Evolutionary conservation across 2,797 vertebrate species (phyloP), one percentile per base, ranked within the genome.

Genomic region (Thalassophryne amazonica): DNA sequence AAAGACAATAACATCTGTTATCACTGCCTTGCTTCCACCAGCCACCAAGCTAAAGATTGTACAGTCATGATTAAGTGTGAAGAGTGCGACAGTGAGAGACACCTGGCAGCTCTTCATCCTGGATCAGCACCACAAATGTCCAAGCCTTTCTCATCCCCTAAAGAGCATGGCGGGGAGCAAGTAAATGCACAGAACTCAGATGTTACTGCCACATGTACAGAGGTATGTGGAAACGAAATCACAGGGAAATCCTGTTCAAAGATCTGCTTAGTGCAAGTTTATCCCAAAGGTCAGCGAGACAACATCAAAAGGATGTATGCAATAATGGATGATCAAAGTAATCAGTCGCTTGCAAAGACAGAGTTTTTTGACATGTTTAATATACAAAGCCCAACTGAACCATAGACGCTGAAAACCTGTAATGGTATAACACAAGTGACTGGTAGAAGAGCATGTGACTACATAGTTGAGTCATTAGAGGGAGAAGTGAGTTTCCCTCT

Each of bases 21-120:
- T 27, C 6, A 21, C 5, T 68, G 50, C n/a, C 39, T 48, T 43
- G 33, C 22, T 9, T 65, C 64, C 0, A 60, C 33, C 21, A 16
- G 7, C 1, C 49, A 73, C 8, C 31, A 29, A 14, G 59, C 50
- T 2, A 73, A 34, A 18, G 16, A 45, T 2, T 58, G 47, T 23
- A n/a, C 25, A 0, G 32, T 24, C 3, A 22, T 13, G 0, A 40
- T 57, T 4, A 71, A 38, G 13, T 71, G 49, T 21, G 18, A 10
- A 4, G 56, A 61, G 19, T 71, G 41, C 15, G 7, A 40, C 19
- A 64, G 55, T 20, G 13, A 65, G 4, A 60, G 16, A 7, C 55
- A 57, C 11, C 2, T 51, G 6, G 33, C 30, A 17, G 60, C 51
- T 21, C 38, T 65, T 7, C 32, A 69, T 5, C 50, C 45, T 16